Conservation (phyloP, 53 echinoderm and acorn worm species). For the Luidia sarsii region DNA sequence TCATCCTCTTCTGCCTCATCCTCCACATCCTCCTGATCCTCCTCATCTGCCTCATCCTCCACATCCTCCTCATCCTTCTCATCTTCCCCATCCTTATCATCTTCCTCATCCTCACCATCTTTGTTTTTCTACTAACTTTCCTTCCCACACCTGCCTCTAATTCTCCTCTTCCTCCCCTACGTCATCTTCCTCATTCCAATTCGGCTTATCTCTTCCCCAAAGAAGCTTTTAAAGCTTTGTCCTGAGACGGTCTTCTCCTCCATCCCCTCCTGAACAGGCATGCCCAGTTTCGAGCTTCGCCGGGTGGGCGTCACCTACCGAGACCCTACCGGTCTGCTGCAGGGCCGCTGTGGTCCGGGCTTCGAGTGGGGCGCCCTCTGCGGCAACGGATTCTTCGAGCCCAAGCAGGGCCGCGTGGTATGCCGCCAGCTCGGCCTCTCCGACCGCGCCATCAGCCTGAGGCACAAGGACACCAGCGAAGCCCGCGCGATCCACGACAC, state of each 20-base stretch:
- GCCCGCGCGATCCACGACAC: background rate
- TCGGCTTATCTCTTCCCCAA: background rate
- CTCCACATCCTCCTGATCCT: no score
- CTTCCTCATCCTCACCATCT: no score
- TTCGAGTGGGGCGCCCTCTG: conserved; percentile 39
- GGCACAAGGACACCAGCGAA: background rate
- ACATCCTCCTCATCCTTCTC: no score
- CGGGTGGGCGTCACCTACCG: background rate
- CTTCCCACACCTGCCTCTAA: no score
- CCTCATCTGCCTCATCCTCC: no score
- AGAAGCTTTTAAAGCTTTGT: background rate
- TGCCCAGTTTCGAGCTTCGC: conserved; percentile 30
- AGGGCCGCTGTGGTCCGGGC: conserved; percentile 3
- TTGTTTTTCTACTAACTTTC: no score
- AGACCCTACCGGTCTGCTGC: background rate
- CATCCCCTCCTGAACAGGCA: background rate
- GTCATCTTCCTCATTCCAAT: no score
- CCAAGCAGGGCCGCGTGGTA: conserved; percentile 22
- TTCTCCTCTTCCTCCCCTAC: no score
- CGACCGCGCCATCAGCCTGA: background rate
- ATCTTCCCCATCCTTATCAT: no score
- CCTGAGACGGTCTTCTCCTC: background rate
- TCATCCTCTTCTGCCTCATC: no score
- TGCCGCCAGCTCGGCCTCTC: conserved; percentile 26
- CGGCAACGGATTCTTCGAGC: background rate